A percentile compares a stretch with the other conserved stretches of the same genome.
Evolutionary conservation across 2,888 invertebrate species (phyloP).

Genomic region (Smittia sp.): DNA sequence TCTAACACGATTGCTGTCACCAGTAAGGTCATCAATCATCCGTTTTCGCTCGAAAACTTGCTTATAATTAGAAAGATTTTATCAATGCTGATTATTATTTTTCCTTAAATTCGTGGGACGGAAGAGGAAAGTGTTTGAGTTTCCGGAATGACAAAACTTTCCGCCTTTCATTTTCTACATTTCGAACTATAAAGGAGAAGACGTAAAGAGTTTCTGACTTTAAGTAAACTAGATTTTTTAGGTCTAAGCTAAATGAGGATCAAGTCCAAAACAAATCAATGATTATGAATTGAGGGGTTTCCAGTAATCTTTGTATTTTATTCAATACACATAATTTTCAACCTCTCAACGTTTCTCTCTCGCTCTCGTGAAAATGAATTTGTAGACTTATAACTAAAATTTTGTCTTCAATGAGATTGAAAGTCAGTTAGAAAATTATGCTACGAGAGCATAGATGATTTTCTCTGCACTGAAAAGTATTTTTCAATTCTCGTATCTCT

Average conservation of each 20-base stretch:
- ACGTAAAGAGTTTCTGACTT: background rate
- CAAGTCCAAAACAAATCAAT: no score
- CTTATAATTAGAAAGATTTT: background rate
- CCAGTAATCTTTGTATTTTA: background rate
- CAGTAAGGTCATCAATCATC: background rate
- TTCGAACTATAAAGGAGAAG: background rate
- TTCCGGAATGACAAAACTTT: background rate
- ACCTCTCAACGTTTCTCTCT: background rate
- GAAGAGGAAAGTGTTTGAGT: background rate
- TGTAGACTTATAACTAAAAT: background rate
- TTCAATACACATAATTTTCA: background rate
- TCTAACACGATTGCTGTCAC: no score
- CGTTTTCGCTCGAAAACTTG: no score
- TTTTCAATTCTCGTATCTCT: no score
- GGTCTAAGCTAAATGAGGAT: background rate
- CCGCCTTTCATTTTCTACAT: background rate
- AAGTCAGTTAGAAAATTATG: slow-evolving; percentile 5
- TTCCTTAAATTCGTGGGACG: background rate
- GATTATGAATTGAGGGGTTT: background rate
- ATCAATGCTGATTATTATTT: background rate
- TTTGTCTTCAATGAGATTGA: background rate
- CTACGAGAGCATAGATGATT: background rate
- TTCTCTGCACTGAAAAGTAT: no score
- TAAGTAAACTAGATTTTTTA: background rate
- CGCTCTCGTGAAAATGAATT: slow-evolving; percentile 12